Evolutionary conservation across 2,113 vertebrate species (phyloP).

Genomic region (Noturus placidus): DNA sequence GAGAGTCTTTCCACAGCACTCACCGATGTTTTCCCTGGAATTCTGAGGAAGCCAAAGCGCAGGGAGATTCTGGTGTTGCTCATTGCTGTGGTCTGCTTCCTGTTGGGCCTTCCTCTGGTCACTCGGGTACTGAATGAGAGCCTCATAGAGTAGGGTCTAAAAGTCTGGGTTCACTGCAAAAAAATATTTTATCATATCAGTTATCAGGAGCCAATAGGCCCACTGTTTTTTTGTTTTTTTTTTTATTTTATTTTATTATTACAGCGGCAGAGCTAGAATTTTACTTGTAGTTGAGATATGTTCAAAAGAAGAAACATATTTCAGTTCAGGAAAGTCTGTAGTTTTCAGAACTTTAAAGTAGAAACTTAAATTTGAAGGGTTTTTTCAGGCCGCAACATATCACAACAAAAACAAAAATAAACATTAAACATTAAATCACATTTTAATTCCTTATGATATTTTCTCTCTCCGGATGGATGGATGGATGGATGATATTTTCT

Average conservation of each 20-base stretch:
- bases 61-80: slow-evolving; percentile 82
- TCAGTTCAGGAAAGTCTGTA: neutral
- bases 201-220: neutral
- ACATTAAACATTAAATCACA: neutral
- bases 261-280: neutral
- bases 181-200: neutral
- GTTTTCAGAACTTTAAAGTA: neutral
- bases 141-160: neutral
- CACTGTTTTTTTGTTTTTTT: neutral
- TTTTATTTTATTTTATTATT: neutral
- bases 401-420: neutral
- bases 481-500: neutral
- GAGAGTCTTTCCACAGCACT: slow-evolving; percentile 88
- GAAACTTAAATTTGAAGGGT: neutral
- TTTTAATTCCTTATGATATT: neutral
- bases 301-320: neutral
- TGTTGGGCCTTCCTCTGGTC: slow-evolving; percentile 83
- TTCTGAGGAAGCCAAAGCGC: slow-evolving; percentile 73
- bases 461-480: too few relatives aligned
- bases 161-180: neutral
- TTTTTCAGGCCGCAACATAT: neutral
- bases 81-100: slow-evolving; percentile 76
- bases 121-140: slow-evolving; percentile 73
- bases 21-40: slow-evolving; percentile 82
- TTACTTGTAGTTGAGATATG: neutral